Percentiles rank a stretch among this genome's conserved stretches.
phyloP scores from a whole-genome alignment of 2,797 vertebrate species.

The Acrossocheilus wenchowensis region DNA sequence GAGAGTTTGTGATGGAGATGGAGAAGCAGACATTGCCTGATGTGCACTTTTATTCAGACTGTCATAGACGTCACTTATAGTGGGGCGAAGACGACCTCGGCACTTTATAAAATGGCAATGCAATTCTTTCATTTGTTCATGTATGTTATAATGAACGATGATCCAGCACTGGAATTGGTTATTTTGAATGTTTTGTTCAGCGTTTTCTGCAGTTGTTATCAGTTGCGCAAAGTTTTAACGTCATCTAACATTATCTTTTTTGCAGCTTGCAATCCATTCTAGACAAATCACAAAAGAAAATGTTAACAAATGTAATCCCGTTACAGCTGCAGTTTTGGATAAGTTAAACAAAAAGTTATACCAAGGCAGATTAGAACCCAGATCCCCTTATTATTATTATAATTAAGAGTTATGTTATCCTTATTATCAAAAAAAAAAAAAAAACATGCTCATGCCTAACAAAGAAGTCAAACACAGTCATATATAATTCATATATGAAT shows the following conservation, averaged over 20 bases:
- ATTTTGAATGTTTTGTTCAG: not conserved
- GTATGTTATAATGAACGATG: not conserved
- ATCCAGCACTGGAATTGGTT: not conserved
- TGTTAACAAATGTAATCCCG: not conserved
- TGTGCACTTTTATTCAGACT: constrained; percentile 12
- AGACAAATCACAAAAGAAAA: not conserved
- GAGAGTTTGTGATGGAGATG: constrained; percentile 43
- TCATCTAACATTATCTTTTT: not conserved
- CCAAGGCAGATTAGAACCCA: not conserved
- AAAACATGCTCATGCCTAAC: not conserved
- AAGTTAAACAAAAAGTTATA: not conserved
- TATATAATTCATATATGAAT: not conserved
- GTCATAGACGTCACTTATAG: not conserved
- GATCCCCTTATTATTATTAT: not conserved
- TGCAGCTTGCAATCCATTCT: not conserved
- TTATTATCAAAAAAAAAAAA: not conserved
- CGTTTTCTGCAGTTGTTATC: not conserved
- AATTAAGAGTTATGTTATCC: not conserved
- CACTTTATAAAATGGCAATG: constrained; percentile 15
- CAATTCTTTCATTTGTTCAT: not conserved
- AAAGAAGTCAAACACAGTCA: not conserved
- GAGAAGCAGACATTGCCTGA: constrained; percentile 43
- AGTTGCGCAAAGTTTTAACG: not conserved
- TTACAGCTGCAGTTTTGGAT: not conserved
- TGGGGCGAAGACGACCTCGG: constrained; percentile 59